phyloP scores from a whole-genome alignment of 2,797 vertebrate species.

The Acanthiza pusilla region DNA sequence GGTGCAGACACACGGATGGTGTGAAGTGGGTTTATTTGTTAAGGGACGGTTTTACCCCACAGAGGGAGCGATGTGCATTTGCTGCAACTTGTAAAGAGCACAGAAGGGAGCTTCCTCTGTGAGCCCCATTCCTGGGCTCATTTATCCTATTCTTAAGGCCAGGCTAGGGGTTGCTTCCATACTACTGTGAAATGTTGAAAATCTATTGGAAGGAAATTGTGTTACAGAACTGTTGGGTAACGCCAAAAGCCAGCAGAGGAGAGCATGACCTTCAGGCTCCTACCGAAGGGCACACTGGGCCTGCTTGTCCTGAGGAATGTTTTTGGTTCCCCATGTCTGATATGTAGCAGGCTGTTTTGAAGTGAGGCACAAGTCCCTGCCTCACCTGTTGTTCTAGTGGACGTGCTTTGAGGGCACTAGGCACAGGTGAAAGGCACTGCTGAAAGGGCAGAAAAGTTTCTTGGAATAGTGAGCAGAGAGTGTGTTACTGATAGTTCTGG shows the following conservation, averaged over 20 bases:
- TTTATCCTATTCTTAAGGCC: neutral
- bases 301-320: conserved; percentile 2
- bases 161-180: neutral
- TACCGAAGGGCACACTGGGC: conserved; percentile 66
- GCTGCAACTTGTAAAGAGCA: neutral
- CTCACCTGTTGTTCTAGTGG: neutral
- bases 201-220: conserved; percentile 12
- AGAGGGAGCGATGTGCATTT: neutral
- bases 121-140: neutral
- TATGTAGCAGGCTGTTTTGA: neutral
- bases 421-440: neutral
- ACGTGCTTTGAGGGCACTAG: neutral
- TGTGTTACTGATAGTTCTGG: neutral
- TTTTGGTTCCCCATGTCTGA: neutral
- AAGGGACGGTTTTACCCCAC: neutral
- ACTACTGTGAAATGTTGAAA: conserved; percentile 12
- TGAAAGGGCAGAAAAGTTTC: neutral
- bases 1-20: neutral
- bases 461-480: neutral
- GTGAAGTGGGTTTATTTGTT: neutral
- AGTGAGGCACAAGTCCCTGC: neutral
- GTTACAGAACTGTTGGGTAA: conserved; percentile 26
- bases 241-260: conserved; percentile 44
- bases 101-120: neutral
- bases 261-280: conserved; percentile 77